phyloP scores from a whole-genome alignment of 2,797 vertebrate genomes.

The Hydrocynus forskahlii region DNA sequence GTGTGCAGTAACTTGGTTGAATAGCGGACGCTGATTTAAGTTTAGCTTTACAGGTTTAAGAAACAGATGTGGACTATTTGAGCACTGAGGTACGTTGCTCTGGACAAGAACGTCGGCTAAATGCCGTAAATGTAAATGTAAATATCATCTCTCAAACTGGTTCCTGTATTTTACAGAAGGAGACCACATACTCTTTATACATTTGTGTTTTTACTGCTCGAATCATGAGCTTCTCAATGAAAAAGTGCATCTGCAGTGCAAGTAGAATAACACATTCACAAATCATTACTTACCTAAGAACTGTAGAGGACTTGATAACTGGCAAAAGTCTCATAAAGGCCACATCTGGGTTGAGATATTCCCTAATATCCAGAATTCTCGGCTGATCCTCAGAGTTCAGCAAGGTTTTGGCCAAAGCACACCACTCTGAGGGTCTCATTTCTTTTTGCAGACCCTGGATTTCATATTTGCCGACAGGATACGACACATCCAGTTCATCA shows the following conservation, averaged over 20 bases:
- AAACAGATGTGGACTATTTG: too few relatives aligned
- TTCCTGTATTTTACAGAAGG: too few relatives aligned
- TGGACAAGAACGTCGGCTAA: too few relatives aligned
- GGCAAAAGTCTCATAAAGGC: conserved; percentile 28
- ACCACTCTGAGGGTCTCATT: background rate
- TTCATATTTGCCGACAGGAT: background rate
- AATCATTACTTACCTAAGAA: background rate
- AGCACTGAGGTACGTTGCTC: too few relatives aligned
- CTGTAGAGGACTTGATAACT: conserved; percentile 8
- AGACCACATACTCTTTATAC: too few relatives aligned
- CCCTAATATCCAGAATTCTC: background rate
- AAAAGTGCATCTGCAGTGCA: background rate
- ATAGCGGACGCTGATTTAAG: too few relatives aligned
- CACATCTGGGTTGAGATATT: background rate
- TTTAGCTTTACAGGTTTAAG: too few relatives aligned
- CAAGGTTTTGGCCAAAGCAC: background rate
- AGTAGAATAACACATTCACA: background rate
- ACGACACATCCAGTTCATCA: conserved; percentile 12
- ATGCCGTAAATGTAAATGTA: too few relatives aligned
- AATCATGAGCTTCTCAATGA: too few relatives aligned
- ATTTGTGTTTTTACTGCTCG: too few relatives aligned
- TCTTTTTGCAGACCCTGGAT: background rate
- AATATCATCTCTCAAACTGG: too few relatives aligned
- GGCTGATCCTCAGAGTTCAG: conserved; percentile 4
- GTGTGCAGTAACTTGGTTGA: too few relatives aligned